These are phyloP conservation scores for Drosophila erecta DNA, from an alignment of 1,140 invertebrate species.

Conservation along the genomic window DNA sequence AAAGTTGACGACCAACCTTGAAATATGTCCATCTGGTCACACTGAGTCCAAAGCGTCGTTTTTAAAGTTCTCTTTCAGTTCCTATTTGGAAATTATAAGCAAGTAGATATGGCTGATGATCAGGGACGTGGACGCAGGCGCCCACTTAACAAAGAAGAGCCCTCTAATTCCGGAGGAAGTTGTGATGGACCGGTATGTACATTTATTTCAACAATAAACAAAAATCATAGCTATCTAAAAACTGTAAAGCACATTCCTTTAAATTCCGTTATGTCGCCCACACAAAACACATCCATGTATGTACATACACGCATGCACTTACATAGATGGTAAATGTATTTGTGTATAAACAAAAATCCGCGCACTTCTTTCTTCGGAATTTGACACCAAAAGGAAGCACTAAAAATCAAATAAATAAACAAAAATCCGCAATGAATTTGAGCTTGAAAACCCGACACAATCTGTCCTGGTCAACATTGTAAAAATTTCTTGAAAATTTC, in stretches of 20 bases:
- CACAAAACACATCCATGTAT: background rate
- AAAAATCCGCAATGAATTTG: background rate
- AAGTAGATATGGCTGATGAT: conserved; percentile 21
- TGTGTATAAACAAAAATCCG: conserved; percentile 1
- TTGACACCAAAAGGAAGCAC: background rate
- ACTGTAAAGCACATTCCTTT: background rate
- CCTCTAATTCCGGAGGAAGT: background rate
- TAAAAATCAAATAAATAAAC: background rate
- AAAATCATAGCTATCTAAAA: background rate
- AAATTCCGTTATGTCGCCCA: background rate
- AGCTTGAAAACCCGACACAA: no score
- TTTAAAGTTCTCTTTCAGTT: background rate
- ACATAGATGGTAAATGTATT: background rate
- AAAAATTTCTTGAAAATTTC: background rate
- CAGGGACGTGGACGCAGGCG: conserved; percentile 37
- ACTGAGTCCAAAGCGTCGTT: background rate
- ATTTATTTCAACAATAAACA: background rate
- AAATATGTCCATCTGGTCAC: no score
- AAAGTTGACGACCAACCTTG: no score
- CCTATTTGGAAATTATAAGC: background rate
- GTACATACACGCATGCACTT: no score
- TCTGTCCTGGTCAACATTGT: no score
- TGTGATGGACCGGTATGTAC: conserved; percentile 25
- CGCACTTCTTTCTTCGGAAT: background rate
- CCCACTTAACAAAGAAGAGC: conserved; percentile 5